Evolutionary conservation across 2,797 vertebrate genomes (phyloP).

Genomic region (Siniperca scherzeri): DNA sequence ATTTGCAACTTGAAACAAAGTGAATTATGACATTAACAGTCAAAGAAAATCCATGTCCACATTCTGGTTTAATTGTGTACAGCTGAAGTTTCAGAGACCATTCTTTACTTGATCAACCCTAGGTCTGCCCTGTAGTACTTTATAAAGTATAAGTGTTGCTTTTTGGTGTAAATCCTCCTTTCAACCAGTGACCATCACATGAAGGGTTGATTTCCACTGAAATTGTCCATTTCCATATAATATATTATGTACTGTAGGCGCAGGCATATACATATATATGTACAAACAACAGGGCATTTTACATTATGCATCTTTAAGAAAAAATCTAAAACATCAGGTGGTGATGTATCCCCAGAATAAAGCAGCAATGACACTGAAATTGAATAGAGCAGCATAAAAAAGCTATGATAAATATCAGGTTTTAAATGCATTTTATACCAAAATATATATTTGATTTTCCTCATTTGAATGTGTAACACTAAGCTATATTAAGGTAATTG

Average conservation of each 20-base stretch:
- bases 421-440: background rate
- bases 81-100: background rate
- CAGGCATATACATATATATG: background rate
- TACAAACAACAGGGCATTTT: no score
- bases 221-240: background rate
- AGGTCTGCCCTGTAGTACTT: background rate
- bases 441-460: background rate
- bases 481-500: background rate
- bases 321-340: background rate
- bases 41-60: constrained; percentile 10
- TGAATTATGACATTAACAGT: constrained; percentile 1
- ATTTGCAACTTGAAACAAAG: background rate
- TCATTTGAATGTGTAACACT: background rate
- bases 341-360: background rate
- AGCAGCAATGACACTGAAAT: background rate
- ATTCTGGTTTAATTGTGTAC: background rate
- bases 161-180: background rate
- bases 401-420: background rate
- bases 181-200: background rate
- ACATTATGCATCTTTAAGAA: background rate
- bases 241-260: background rate
- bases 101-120: background rate
- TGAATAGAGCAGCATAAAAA: background rate
- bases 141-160: background rate
- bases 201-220: background rate